Evolutionary conservation across 2,888 invertebrate species (phyloP), one percentile per base, ranked within the genome.

Genomic region (Brachynemurus nebulosus): DNA sequence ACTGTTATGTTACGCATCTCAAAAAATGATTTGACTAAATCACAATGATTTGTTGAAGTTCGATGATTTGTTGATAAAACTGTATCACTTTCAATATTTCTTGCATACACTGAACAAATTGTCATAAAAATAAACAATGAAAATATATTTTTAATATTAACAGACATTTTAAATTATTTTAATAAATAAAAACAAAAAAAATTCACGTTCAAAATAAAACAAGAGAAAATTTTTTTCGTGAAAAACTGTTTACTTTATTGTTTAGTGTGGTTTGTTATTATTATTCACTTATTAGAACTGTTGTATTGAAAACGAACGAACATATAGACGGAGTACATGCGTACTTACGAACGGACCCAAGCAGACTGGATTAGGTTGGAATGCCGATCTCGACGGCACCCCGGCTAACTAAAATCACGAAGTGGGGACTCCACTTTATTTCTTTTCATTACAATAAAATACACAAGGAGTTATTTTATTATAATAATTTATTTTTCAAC

Each of bases 21-120:
- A 43, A 56, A 56, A 50, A 57, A 55, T 46, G 54, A 50, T 43
- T 46, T 50, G 37, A 57, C 54, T 47, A 50, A 51, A 21, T 54
- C 51, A 51, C 57, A 57, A 50, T 41, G 47, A 14, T 34, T 41
- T 14, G 45, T 51, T 11, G 41, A 45, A 19, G 39, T 45, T 25
- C 48, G 50, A 50, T 51, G 52, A 45, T 53, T n/a, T n/a, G n/a
- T n/a, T n/a, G n/a, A n/a, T n/a, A n/a, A n/a, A n/a, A n/a, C n/a
- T n/a, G n/a, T 49, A 7, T 30, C 23, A 45, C 48, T 50, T 52
- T 55, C 52, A 53, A 54, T 49, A 53, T 53, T 54, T 52, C 54
- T 55, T 18, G 50, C 52, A 40, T 47, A 37, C 53, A 54, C 54
- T 42, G 52, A 53, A 56, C 55, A 45, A 18, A 51, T 49, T 47